Percentiles rank a stretch among this genome's conserved stretches.
These are phyloP conservation scores for Otolemur crassicaudatus DNA, from an alignment of 2,797 vertebrate genomes.

Conservation along the genomic window DNA sequence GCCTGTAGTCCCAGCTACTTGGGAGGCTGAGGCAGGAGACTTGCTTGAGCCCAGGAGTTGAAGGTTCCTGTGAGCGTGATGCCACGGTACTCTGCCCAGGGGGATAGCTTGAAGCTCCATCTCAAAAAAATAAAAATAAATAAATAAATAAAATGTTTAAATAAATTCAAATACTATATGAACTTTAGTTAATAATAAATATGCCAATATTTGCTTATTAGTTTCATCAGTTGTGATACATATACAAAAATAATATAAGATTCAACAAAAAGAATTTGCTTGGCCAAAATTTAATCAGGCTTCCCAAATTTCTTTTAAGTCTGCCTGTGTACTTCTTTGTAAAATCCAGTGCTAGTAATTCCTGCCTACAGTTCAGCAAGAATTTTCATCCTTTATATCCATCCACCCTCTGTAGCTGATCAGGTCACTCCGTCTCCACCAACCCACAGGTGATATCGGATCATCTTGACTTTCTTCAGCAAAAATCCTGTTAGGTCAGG, in stretches of 20 bases:
- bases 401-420: too few relatives aligned
- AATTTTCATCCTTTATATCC: too few relatives aligned
- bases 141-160: background rate
- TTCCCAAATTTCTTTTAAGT: background rate
- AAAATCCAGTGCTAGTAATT: background rate
- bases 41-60: too few relatives aligned
- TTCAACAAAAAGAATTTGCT: background rate
- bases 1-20: too few relatives aligned
- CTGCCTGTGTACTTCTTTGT: background rate
- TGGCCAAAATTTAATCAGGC: background rate
- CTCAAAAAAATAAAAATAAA: too few relatives aligned
- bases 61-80: too few relatives aligned
- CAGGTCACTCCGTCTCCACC: background rate
- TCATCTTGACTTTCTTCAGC: background rate
- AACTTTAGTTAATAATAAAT: background rate
- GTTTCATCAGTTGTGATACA: background rate
- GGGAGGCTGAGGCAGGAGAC: too few relatives aligned
- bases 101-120: too few relatives aligned
- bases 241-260: background rate
- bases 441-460: background rate
- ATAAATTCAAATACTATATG: background rate
- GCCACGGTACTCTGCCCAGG: too few relatives aligned
- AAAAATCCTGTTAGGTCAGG: background rate
- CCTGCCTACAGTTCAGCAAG: background rate
- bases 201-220: background rate